phyloP scores from a whole-genome alignment of 2,797 vertebrate genomes.

The Xenops minutus region DNA sequence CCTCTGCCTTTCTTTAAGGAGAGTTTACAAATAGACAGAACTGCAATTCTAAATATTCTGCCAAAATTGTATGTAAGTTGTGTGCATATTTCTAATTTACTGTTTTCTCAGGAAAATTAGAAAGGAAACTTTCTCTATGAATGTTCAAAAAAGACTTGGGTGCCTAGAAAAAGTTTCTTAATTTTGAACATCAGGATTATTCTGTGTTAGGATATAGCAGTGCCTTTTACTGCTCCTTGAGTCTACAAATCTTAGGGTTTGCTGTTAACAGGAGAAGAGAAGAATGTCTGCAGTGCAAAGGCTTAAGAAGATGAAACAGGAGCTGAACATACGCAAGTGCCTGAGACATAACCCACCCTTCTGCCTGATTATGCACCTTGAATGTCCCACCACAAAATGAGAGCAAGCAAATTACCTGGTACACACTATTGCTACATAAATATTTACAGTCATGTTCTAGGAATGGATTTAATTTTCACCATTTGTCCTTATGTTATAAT shows the following conservation, averaged over 20 bases:
- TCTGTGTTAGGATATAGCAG: fast-evolving
- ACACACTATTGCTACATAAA: neutral
- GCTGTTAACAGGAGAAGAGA: neutral
- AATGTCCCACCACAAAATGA: fast-evolving
- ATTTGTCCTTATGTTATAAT: constrained; percentile 3
- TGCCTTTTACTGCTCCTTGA: neutral
- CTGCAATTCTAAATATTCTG: neutral
- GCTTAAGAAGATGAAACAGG: neutral
- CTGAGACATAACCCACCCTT: neutral
- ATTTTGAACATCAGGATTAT: neutral
- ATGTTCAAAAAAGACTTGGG: neutral
- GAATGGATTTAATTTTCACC: neutral
- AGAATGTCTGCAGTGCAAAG: neutral
- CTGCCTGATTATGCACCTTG: neutral
- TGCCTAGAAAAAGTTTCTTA: neutral
- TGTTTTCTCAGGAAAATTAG: neutral
- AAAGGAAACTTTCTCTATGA: neutral
- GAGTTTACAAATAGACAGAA: neutral
- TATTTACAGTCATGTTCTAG: neutral
- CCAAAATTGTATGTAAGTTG: fast-evolving
- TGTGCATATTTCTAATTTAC: fast-evolving
- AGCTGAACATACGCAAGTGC: neutral
- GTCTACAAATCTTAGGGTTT: neutral
- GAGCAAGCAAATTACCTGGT: neutral
- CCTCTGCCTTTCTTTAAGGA: neutral